Evolutionary conservation across 2,888 invertebrate genomes (phyloP).

Genomic region (Odontocolon sp.): DNA sequence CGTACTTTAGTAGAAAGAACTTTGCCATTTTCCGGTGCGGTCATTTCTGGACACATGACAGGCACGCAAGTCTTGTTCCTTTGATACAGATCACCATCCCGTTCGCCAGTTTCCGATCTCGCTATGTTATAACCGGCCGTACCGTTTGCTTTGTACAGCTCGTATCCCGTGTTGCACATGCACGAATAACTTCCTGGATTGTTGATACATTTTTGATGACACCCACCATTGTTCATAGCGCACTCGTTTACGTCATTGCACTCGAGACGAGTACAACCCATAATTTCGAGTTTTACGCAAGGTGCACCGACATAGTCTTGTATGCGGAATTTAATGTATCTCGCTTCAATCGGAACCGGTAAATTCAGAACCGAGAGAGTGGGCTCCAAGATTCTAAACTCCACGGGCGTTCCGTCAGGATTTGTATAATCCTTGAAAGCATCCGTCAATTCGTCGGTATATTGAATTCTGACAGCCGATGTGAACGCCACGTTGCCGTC

Average conservation of each 20-base stretch:
- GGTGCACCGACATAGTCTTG: slow-evolving; percentile 93
- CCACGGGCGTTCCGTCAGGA: slow-evolving; percentile 95
- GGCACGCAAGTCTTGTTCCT: slow-evolving; percentile 97
- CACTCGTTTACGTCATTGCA: slow-evolving; percentile 96
- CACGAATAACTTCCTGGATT: slow-evolving; percentile 94
- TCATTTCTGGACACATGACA: slow-evolving; percentile 91
- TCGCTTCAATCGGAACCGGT: slow-evolving; percentile 95
- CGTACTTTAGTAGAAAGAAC: slow-evolving; percentile 88
- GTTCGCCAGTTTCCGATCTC: slow-evolving; percentile 90
- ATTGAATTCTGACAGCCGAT: slow-evolving; percentile 92
- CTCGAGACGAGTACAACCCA: slow-evolving; percentile 95
- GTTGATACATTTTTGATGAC: slow-evolving; percentile 96
- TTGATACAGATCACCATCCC: slow-evolving; percentile 94
- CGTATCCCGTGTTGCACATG: slow-evolving; percentile 94
- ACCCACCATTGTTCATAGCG: slow-evolving; percentile 92
- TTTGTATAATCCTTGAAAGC: slow-evolving; percentile 95
- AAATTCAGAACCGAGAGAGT: slow-evolving; percentile 95
- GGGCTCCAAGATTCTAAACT: slow-evolving; percentile 94
- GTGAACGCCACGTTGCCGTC: slow-evolving; percentile 94
- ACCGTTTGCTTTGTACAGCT: slow-evolving; percentile 92
- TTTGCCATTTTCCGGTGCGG: slow-evolving; percentile 92
- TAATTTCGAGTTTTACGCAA: slow-evolving; percentile 93
- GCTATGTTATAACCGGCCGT: slow-evolving; percentile 94
- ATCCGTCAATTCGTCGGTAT: slow-evolving; percentile 94
- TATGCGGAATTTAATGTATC: slow-evolving; percentile 92